phyloP scores from a whole-genome alignment of 1,140 invertebrate species.

The Armadillidium nasatum region DNA sequence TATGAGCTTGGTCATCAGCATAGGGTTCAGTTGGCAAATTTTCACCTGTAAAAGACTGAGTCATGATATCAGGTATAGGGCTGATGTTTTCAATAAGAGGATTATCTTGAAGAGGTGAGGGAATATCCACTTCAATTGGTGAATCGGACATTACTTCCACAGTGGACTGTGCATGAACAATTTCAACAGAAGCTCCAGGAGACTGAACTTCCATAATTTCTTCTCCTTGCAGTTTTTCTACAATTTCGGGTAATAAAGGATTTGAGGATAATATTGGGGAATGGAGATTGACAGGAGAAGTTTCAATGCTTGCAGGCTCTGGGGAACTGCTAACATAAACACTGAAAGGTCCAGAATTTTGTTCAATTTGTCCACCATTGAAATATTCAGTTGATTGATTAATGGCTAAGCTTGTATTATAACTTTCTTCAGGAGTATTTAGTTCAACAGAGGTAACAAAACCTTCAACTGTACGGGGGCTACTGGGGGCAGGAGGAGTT shows the following conservation, averaged over 20 bases:
- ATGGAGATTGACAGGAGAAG: slow-evolving; percentile 24
- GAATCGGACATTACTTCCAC: slow-evolving; percentile 29
- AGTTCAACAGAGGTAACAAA: slow-evolving; percentile 42
- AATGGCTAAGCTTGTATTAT: slow-evolving; percentile 29
- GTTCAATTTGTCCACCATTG: slow-evolving; percentile 25
- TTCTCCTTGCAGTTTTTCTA: slow-evolving; percentile 20
- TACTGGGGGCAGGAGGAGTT: slow-evolving; percentile 34
- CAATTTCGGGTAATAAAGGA: slow-evolving; percentile 8
- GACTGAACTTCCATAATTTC: not conserved
- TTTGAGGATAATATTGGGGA: not conserved
- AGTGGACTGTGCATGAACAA: slow-evolving; percentile 42
- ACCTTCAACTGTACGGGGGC: slow-evolving; percentile 43
- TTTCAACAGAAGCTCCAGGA: slow-evolving; percentile 29
- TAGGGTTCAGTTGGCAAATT: not conserved
- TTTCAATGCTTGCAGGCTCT: slow-evolving; percentile 39
- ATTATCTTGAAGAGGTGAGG: no score
- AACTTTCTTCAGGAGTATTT: slow-evolving; percentile 35
- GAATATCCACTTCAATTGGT: not conserved
- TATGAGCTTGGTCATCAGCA: no score
- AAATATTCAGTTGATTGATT: slow-evolving; percentile 28
- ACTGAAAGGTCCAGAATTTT: slow-evolving; percentile 41
- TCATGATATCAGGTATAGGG: not conserved
- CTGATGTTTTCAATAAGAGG: not conserved
- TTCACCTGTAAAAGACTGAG: not conserved
- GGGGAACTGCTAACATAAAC: slow-evolving; percentile 43